Base-by-base conservation (phyloP, 2,888 invertebrate genomes). In the Myopa tessellatipennis region DNA sequence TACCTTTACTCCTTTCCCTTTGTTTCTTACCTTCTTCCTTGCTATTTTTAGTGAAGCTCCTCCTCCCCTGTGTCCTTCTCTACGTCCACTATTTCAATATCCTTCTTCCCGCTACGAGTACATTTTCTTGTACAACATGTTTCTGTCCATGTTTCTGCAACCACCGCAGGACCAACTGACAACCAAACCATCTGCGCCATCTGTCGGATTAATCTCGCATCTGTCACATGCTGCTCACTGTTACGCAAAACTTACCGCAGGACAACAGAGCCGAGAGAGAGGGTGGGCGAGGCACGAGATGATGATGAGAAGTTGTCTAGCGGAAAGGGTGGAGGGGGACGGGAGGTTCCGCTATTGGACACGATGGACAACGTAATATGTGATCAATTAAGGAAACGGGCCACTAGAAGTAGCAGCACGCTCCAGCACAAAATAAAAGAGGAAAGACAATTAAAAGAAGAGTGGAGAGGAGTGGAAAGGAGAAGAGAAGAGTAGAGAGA, bases 161-260 rank as follows among this genome's bases (percentile, higher is more conserved):
- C 7, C 45, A 45, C 6, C 6, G 45, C 45, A 45, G 45, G 45
- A 45, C 45, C 45, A 45, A 2, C 7, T 26, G 61, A 61, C 18
- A 10, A 26, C 26, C 65, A 16, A 65, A 36, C 65, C 65, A 65
- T 38, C 68, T 69, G 60, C 34, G 60, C 65, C 75, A 68, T 50
- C 75, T 75, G 67, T 75, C 69, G 69, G 75, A 40, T 75, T 75
- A 60, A 75, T 65, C 74, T 69, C 69, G 58, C 58, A 68, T 40
- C 75, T 69, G 69, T 69, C 75, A 69, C 68, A 75, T 60, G 60
- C 52, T 60, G 60, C 34, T 67, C 58, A 38, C 52, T 38, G 58
- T 38, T 67, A 55, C 58, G 68, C 69, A 52, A 69, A 58, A n/a
- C 14, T 60, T 58, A 69, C 75, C 69, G 60, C 69, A 69, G 55